Conservation (phyloP, 2,797 vertebrate species). For the Spatula clypeata region DNA sequence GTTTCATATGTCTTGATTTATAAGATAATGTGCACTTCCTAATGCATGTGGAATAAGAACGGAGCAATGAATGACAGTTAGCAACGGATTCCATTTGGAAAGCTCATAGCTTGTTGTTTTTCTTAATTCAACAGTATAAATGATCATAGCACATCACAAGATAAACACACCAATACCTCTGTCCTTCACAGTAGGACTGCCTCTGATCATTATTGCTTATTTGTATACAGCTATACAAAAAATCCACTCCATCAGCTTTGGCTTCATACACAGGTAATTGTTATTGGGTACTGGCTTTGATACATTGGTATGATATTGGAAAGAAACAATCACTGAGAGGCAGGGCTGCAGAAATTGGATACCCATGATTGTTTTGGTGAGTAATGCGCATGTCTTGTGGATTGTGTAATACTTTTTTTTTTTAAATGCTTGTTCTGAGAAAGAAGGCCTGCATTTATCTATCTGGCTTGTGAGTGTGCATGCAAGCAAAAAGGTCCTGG, state of each 20-base stretch:
- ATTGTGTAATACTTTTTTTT: slow-evolving; percentile 12
- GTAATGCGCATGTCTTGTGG: not conserved
- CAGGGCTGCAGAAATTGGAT: slow-evolving; percentile 15
- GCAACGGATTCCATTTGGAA: slow-evolving; percentile 4
- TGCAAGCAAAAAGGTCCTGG: not conserved
- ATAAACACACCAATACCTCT: slow-evolving; percentile 14
- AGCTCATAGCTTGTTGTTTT: slow-evolving; percentile 13
- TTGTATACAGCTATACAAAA: not conserved
- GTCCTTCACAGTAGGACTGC: slow-evolving; percentile 4
- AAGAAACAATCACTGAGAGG: not conserved
- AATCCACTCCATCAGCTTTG: not conserved
- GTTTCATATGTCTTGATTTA: slow-evolving; percentile 20
- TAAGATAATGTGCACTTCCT: not conserved
- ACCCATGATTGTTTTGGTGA: slow-evolving; percentile 21
- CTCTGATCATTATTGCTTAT: not conserved
- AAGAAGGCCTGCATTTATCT: not conserved
- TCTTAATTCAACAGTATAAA: slow-evolving; percentile 36
- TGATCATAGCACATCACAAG: slow-evolving; percentile 3
- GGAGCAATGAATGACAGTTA: not conserved
- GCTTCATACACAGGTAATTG: not conserved
- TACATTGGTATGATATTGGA: not conserved
- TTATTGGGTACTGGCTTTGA: not conserved
- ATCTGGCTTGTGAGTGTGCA: not conserved
- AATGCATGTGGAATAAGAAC: not conserved
- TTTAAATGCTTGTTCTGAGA: not conserved